A percentile compares a stretch with the other conserved stretches of the same genome.
Conservation (phyloP, 2,113 vertebrate genomes). For the Antigone vipio region DNA sequence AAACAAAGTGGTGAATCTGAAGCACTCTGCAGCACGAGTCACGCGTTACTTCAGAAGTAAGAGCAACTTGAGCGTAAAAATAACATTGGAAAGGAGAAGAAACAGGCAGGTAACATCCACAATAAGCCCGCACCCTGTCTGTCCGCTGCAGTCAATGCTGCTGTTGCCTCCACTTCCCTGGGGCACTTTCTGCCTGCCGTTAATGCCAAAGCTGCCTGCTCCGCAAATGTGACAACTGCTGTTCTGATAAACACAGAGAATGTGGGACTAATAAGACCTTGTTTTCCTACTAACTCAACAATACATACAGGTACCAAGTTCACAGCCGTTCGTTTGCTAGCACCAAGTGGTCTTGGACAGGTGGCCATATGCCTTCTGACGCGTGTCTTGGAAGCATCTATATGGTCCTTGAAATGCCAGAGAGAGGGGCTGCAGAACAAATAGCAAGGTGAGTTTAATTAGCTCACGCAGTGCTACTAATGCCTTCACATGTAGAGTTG, state of each 20-base stretch:
- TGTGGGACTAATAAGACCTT: background rate
- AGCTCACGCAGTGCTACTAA: background rate
- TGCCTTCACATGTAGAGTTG: background rate
- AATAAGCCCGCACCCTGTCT: background rate
- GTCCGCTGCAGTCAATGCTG: background rate
- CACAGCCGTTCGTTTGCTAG: fast-evolving
- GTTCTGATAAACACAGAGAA: background rate
- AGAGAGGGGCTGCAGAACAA: background rate
- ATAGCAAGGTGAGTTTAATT: background rate
- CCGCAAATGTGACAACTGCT: background rate
- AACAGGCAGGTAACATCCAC: background rate
- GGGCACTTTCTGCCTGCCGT: background rate
- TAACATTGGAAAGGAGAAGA: background rate
- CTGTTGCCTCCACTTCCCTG: background rate
- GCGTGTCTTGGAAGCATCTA: background rate
- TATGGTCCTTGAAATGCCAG: background rate
- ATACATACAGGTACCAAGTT: background rate
- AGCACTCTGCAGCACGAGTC: fast-evolving
- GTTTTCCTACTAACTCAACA: background rate
- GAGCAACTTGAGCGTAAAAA: background rate
- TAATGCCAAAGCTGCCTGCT: background rate
- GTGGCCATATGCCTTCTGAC: background rate
- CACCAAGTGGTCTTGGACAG: background rate
- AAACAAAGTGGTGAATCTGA: background rate
- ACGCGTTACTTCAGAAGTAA: background rate